These are phyloP conservation scores for Ischnus inquisitorius DNA, from an alignment of 2,888 invertebrate species.

Conservation along the genomic window DNA sequence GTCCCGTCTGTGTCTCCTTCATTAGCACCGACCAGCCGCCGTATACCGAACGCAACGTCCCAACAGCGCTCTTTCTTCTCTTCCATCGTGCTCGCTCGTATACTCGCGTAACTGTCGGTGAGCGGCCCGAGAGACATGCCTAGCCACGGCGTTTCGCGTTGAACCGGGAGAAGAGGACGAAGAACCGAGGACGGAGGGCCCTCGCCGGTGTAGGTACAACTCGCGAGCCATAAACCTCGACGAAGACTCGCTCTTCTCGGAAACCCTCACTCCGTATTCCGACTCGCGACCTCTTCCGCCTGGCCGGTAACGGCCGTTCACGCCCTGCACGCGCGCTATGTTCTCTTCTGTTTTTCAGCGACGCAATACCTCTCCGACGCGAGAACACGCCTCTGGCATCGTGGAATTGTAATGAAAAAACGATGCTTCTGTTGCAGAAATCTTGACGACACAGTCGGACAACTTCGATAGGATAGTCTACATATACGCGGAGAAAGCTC, in stretches of 20 bases:
- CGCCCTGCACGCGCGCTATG: slow-evolving; percentile 40
- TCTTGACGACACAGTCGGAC: slow-evolving; percentile 89
- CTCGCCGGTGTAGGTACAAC: slow-evolving; percentile 79
- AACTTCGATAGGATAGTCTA: slow-evolving; percentile 88
- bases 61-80: slow-evolving; percentile 42
- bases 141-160: slow-evolving; percentile 14
- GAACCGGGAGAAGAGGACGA: slow-evolving; percentile 53
- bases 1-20: slow-evolving; percentile 83
- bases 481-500: slow-evolving; percentile 90
- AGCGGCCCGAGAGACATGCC: slow-evolving; percentile 41
- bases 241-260: slow-evolving; percentile 79
- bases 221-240: slow-evolving; percentile 79
- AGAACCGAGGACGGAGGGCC: slow-evolving; percentile 60
- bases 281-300: slow-evolving; percentile 39
- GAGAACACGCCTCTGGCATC: slow-evolving; percentile 2
- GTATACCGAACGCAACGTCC: slow-evolving; percentile 19
- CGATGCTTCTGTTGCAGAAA: slow-evolving; percentile 87
- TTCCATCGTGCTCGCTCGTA: slow-evolving; percentile 61
- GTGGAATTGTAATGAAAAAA: background rate
- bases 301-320: slow-evolving; percentile 58
- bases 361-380: background rate
- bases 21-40: slow-evolving; percentile 82
- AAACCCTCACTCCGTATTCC: slow-evolving; percentile 72
- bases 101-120: slow-evolving; percentile 56
- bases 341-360: slow-evolving; percentile 28